These are phyloP conservation scores for Phasianus colchicus DNA, from an alignment of 2,113 vertebrate genomes.

Conservation along the genomic window DNA sequence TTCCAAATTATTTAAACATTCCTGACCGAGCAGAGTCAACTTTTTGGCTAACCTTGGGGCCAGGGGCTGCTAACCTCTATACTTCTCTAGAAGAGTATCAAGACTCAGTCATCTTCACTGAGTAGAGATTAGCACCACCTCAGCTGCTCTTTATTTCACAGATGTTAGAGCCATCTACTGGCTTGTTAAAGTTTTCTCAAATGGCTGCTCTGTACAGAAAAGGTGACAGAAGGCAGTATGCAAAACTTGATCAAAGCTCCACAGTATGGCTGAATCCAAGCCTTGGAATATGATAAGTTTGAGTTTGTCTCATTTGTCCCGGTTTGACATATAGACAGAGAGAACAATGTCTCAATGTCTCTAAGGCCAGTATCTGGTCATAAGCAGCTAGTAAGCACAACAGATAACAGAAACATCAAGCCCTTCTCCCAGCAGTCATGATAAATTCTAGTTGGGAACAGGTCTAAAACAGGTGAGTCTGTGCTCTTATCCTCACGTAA, in stretches of 20 bases:
- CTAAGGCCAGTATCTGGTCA: not conserved
- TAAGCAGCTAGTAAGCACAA: rapidly evolving
- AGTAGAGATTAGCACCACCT: not conserved
- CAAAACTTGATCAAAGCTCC: not conserved
- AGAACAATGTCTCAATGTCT: not conserved
- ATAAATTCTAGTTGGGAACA: not conserved
- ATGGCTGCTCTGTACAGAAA: not conserved
- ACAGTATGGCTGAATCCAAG: not conserved
- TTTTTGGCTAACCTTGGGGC: rapidly evolving
- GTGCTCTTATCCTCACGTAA: not conserved
- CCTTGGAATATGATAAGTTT: not conserved
- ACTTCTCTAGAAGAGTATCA: not conserved
- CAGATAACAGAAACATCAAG: not conserved
- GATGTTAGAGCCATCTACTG: constrained; percentile 52
- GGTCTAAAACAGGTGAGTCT: rapidly evolving
- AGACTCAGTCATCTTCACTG: not conserved
- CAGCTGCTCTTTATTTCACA: not conserved
- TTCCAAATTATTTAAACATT: rapidly evolving
- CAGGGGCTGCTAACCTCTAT: rapidly evolving
- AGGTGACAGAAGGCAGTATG: not conserved
- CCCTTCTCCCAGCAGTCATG: not conserved
- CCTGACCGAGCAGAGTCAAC: too few species aligned
- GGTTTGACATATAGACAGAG: rapidly evolving
- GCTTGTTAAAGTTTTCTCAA: not conserved
- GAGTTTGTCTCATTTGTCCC: not conserved